Conservation (phyloP, 2,797 vertebrate genomes). For the Anas capensis region DNA sequence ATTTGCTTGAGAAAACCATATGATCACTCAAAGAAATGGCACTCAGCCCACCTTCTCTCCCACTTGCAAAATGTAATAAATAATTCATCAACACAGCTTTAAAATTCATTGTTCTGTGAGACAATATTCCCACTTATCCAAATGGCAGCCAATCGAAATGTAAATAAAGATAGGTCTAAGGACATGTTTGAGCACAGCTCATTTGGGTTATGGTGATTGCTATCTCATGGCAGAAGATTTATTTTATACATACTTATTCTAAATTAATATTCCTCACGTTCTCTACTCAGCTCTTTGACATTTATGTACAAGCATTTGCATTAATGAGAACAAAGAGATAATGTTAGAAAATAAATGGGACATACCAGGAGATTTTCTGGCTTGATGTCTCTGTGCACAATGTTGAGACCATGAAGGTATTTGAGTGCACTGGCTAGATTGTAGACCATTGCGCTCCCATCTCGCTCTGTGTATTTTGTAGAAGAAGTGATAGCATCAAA, state of each 20-base stretch:
- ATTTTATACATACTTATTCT: background rate
- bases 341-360: background rate
- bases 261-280: conserved; percentile 35
- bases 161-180: conserved; percentile 11
- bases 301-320: background rate
- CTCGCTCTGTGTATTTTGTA: conserved; percentile 94
- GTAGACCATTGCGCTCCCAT: conserved; percentile 93
- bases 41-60: background rate
- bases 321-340: conserved; percentile 23
- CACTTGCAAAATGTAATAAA: background rate
- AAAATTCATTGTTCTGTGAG: background rate
- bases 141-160: conserved; percentile 46
- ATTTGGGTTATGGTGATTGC: background rate
- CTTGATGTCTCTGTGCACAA: conserved; percentile 97
- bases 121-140: background rate
- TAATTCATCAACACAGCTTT: background rate
- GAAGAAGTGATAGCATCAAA: conserved; percentile 98
- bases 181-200: conserved; percentile 10
- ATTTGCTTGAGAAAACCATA: background rate
- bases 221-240: background rate
- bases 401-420: conserved; percentile 92
- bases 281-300: conserved; percentile 14
- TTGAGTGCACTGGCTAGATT: conserved; percentile 92
- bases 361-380: conserved; percentile 95
- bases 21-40: background rate